phyloP scores from a whole-genome alignment of 2,113 vertebrate genomes.

The Dipodomys stephensi region DNA sequence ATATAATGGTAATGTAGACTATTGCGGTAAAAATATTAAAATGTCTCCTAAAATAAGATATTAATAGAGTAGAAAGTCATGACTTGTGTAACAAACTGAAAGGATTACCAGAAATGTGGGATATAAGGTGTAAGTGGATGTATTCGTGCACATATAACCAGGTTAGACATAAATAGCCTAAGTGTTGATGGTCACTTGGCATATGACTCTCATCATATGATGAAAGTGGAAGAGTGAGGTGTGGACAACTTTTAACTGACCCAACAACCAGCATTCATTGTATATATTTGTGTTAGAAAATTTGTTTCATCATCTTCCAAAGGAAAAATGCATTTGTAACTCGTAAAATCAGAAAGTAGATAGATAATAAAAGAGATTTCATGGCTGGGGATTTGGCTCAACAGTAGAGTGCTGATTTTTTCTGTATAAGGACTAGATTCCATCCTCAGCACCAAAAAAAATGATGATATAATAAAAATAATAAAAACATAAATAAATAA shows the following conservation, averaged over 20 bases:
- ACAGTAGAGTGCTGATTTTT: too few relatives aligned
- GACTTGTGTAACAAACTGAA: not conserved
- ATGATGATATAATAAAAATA: too few relatives aligned
- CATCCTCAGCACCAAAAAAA: too few relatives aligned
- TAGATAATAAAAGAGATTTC: not conserved
- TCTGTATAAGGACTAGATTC: too few relatives aligned
- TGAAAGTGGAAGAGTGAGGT: not conserved
- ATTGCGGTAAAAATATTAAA: not conserved
- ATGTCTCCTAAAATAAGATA: constrained; percentile 7
- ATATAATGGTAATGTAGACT: too few relatives aligned
- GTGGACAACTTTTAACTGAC: not conserved
- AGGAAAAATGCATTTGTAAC: not conserved
- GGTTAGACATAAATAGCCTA: not conserved
- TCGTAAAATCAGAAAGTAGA: constrained; percentile 18
- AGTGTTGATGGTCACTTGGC: not conserved
- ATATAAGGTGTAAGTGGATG: not conserved
- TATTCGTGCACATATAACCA: not conserved
- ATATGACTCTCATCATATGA: too few relatives aligned
- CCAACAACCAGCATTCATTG: not conserved
- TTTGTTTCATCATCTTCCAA: constrained; percentile 10
- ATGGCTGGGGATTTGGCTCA: too few relatives aligned
- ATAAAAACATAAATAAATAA: too few relatives aligned
- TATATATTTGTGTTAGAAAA: not conserved
- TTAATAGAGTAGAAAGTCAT: not conserved
- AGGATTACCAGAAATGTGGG: not conserved